Conservation (phyloP, 2,797 vertebrate species). For the Allobates femoralis region DNA sequence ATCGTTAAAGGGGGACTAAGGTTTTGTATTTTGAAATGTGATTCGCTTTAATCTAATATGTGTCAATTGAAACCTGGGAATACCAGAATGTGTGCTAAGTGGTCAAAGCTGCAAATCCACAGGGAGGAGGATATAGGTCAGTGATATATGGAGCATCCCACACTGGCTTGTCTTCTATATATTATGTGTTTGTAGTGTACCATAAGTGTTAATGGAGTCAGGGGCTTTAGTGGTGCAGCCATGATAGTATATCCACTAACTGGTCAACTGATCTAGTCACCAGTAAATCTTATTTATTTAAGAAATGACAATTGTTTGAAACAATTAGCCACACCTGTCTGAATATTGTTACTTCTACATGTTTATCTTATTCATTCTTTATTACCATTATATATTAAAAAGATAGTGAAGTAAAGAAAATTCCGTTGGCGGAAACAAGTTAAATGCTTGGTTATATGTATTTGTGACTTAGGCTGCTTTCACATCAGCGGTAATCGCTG, state of each 20-base stretch:
- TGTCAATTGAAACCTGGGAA: conserved; percentile 21
- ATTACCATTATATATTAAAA: background rate
- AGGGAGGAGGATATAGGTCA: conserved; percentile 29
- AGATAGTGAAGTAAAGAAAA: background rate
- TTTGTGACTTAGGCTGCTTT: too few relatives aligned
- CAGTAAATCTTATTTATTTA: background rate
- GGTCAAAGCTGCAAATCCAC: conserved; percentile 10
- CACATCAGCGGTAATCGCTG: too few relatives aligned
- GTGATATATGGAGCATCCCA: conserved; percentile 7
- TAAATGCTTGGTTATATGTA: too few relatives aligned
- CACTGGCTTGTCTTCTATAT: background rate
- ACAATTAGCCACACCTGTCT: background rate
- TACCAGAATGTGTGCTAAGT: conserved; percentile 3
- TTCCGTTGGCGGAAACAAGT: too few relatives aligned
- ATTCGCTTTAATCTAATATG: background rate
- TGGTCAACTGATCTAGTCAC: background rate
- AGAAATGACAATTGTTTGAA: too few relatives aligned
- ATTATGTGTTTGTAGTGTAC: background rate
- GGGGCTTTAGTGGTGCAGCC: background rate
- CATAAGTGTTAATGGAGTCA: background rate
- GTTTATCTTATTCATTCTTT: background rate
- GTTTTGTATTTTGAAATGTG: background rate
- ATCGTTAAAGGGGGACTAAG: background rate
- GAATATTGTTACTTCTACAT: background rate
- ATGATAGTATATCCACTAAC: background rate